Conservation (phyloP, 2,797 vertebrate species). For the Nasua narica region DNA sequence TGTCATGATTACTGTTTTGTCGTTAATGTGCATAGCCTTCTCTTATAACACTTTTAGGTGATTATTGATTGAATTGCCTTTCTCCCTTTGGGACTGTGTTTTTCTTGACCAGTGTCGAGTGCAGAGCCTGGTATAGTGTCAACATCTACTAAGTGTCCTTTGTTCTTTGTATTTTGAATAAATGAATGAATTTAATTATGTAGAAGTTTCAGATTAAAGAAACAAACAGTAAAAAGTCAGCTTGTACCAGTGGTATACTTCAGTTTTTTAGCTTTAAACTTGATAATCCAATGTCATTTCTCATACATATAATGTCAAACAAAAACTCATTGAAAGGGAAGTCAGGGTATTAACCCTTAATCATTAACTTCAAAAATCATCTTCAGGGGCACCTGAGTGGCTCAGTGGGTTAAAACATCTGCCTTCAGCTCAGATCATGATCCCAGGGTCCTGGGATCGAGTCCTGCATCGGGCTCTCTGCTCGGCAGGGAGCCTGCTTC, state of each 20-base stretch:
- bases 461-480: no score
- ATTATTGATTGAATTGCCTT: not conserved
- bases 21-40: not conserved
- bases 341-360: not conserved
- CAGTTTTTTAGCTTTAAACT: not conserved
- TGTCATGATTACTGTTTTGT: not conserved
- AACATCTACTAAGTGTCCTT: not conserved
- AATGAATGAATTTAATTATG: not conserved
- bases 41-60: not conserved
- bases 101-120: not conserved
- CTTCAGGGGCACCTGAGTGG: no score
- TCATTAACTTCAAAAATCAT: not conserved
- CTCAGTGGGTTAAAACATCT: no score
- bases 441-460: no score
- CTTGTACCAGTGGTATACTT: not conserved
- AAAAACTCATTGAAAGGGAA: not conserved
- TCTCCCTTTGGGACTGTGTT: not conserved
- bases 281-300: not conserved
- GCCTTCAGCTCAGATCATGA: no score
- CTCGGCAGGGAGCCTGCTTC: no score
- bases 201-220: not conserved
- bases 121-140: not conserved
- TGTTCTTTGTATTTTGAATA: not conserved
- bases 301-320: not conserved
- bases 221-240: not conserved